phyloP scores from a whole-genome alignment of 2,797 vertebrate species.

The Gymnoscopelus microlampas region DNA sequence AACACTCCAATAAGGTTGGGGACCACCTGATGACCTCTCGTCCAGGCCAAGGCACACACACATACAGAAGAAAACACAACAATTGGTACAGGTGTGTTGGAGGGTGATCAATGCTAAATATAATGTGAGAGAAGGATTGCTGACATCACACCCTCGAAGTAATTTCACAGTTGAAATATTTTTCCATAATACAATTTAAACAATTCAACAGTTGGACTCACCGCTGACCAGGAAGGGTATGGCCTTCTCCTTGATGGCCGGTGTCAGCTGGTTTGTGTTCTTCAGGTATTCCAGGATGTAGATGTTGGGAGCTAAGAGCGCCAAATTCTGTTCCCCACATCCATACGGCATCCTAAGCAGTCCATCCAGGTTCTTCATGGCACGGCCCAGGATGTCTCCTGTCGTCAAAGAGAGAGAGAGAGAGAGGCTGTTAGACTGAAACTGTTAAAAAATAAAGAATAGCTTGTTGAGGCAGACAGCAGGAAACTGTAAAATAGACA shows the following conservation, averaged over 20 bases:
- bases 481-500: too few species aligned
- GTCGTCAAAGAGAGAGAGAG: constrained; percentile 28
- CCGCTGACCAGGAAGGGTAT: constrained; percentile 74
- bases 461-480: too few species aligned
- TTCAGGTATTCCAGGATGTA: constrained; percentile 83
- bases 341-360: constrained; percentile 83
- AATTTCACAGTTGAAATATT: not conserved
- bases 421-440: constrained; percentile 9
- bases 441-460: too few species aligned
- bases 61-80: too few species aligned
- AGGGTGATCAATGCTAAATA: too few species aligned
- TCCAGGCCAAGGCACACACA: too few species aligned
- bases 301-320: constrained; percentile 81
- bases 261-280: constrained; percentile 78
- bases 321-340: constrained; percentile 89
- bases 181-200: not conserved
- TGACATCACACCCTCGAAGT: too few species aligned
- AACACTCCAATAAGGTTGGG: too few species aligned
- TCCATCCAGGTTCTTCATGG: constrained; percentile 79
- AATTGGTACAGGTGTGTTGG: too few species aligned
- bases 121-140: too few species aligned
- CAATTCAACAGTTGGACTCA: constrained; percentile 51
- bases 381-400: constrained; percentile 85
- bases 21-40: too few species aligned
- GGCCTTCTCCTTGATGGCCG: constrained; percentile 67